These are phyloP conservation scores for Agrochola lychnidis DNA, from an alignment of 2,888 invertebrate genomes.

Conservation along the genomic window DNA sequence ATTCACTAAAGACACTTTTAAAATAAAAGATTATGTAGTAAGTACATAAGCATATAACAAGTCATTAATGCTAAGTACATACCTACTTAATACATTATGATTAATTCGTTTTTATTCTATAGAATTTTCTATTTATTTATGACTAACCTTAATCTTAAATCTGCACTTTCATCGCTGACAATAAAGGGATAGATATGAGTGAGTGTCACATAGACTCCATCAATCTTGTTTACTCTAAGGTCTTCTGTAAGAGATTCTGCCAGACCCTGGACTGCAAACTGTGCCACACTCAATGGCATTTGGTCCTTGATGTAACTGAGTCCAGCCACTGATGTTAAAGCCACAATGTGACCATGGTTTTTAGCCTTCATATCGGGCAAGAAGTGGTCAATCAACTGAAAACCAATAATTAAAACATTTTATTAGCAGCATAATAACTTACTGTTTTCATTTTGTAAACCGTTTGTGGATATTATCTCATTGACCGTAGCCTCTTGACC, in stretches of 20 bases:
- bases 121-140: background rate
- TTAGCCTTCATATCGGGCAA: conserved; percentile 91
- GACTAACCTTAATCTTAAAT: conserved; percentile 90
- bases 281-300: conserved; percentile 91
- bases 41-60: background rate
- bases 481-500: background rate
- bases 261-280: conserved; percentile 92
- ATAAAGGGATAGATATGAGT: conserved; percentile 92
- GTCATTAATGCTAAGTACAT: background rate
- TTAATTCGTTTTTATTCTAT: background rate
- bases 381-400: conserved; percentile 91
- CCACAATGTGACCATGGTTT: conserved; percentile 91
- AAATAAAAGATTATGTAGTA: background rate
- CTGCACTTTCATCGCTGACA: conserved; percentile 88
- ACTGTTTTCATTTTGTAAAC: background rate
- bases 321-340: conserved; percentile 92
- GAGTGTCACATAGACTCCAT: conserved; percentile 91
- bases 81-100: background rate
- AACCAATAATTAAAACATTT: conserved; percentile 25
- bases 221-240: conserved; percentile 89
- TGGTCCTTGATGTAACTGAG: conserved; percentile 90
- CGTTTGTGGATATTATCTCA: conserved; percentile 7
- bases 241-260: conserved; percentile 92
- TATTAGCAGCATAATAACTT: background rate
- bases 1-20: too few relatives aligned